Evolutionary conservation across 2,888 invertebrate genomes (phyloP), one percentile per base, ranked within the genome.

Genomic region (Eugnorisma glareosa): DNA sequence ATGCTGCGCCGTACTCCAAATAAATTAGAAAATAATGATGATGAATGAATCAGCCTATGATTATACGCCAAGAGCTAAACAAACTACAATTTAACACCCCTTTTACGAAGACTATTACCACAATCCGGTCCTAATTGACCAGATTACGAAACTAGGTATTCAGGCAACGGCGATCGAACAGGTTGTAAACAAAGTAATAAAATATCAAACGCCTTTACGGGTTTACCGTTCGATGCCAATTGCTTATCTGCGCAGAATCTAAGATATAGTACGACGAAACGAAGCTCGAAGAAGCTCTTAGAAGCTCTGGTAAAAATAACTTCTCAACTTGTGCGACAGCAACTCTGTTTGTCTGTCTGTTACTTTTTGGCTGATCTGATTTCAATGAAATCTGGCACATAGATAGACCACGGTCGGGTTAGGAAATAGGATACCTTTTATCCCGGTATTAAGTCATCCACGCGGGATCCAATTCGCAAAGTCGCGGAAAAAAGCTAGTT

Each of bases 181-280:
- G 81, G 75, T 82, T 73, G 77, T 84, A 88, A 91, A 91, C 85
- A 90, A 84, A 86, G 75, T 80, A 85, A 91, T 91, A 89, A 90
- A 91, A 87, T 88, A 84, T 85, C 75, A 84, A 85, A 80, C 77
- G 82, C 78, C 71, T 90, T 87, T 87, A 89, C 90, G 89, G 90
- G 43, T 90, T 88, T 89, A 90, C 91, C 90, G 92, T 91, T 91
- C 74, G 70, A 77, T 77, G 80, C 64, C 82, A 78, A 87, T 84
- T 85, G 81, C 78, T 45, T 73, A 77, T 77, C 64, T 77, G 61
- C 37, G 48, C 37, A 59, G 73, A 67, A 59, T 71, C 63, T 51
- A 35, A 71, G 64, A 69, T 57, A 48, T 31, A 68, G 43, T 15
- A 35, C 24, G 40, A 48, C 18, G n/a, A 81, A 28, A 45, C n/a